Percentiles rank a stretch among this genome's conserved stretches.
phyloP scores from a whole-genome alignment of 2,113 vertebrate genomes.

The Fregetta grallaria region DNA sequence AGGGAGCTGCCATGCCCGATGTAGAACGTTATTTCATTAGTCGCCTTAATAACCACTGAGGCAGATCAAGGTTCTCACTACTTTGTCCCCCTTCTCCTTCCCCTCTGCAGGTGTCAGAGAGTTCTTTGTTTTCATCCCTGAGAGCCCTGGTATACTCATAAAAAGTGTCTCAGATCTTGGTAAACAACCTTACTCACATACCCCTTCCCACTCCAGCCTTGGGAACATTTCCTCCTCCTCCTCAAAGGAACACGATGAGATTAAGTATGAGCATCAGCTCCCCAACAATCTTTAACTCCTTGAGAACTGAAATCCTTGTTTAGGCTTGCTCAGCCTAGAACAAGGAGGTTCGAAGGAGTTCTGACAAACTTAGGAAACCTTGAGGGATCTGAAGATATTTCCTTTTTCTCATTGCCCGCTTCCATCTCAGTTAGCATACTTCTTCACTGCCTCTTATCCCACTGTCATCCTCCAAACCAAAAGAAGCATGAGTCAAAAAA shows the following conservation, averaged over 20 bases:
- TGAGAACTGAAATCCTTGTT: neutral
- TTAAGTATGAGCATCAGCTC: slow-evolving; percentile 1
- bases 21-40: neutral
- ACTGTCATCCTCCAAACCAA: neutral
- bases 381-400: neutral
- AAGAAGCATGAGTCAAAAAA: neutral
- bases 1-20: neutral
- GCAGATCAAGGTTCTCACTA: neutral
- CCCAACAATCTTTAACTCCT: neutral
- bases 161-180: neutral
- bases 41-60: neutral
- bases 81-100: neutral
- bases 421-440: neutral
- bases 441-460: neutral
- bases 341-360: neutral
- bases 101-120: neutral
- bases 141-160: neutral
- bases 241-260: neutral
- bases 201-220: neutral
- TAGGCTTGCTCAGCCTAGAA: neutral
- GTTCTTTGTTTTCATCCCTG: neutral
- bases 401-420: neutral
- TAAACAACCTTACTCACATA: neutral
- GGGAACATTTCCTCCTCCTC: neutral
- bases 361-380: neutral